Percentiles rank a stretch among this genome's conserved stretches.
phyloP scores from a whole-genome alignment of 1,140 invertebrate species.

The Battus philenor region DNA sequence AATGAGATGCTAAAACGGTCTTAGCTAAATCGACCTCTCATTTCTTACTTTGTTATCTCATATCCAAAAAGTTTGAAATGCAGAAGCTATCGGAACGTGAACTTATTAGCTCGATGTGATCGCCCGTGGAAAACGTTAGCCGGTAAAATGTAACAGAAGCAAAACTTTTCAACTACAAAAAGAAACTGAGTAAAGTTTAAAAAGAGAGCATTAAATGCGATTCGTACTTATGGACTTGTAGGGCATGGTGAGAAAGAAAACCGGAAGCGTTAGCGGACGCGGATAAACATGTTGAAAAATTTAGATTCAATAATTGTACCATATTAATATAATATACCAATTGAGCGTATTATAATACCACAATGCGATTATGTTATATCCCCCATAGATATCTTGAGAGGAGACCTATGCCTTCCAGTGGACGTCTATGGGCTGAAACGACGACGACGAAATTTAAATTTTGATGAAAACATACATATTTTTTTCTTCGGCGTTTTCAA shows the following conservation, averaged over 20 bases:
- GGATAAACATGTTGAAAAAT: no score
- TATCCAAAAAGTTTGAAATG: constrained; percentile 75
- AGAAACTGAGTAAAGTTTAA: constrained; percentile 62
- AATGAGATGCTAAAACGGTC: constrained; percentile 47
- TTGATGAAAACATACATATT: no score
- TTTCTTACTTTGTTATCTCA: constrained; percentile 73
- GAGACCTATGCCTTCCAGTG: no score
- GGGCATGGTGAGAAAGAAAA: constrained; percentile 5
- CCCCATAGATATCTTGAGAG: no score
- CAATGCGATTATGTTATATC: no score
- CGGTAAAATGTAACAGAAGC: constrained; percentile 71
- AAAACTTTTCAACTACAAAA: constrained; percentile 65
- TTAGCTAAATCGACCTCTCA: constrained; percentile 65
- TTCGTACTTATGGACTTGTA: constrained; percentile 37
- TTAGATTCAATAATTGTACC: no score
- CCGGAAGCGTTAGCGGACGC: neutral
- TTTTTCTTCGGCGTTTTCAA: no score
- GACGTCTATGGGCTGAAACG: no score
- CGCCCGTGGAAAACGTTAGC: constrained; percentile 59
- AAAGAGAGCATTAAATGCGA: constrained; percentile 64
- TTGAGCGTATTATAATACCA: no score
- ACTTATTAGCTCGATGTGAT: constrained; percentile 75
- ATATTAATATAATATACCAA: no score
- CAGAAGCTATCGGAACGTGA: constrained; percentile 68
- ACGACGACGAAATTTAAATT: no score